A percentile compares a stretch with the other conserved stretches of the same genome.
Conservation (phyloP, 1,140 invertebrate species). For the Panagrolaimus sp. region DNA sequence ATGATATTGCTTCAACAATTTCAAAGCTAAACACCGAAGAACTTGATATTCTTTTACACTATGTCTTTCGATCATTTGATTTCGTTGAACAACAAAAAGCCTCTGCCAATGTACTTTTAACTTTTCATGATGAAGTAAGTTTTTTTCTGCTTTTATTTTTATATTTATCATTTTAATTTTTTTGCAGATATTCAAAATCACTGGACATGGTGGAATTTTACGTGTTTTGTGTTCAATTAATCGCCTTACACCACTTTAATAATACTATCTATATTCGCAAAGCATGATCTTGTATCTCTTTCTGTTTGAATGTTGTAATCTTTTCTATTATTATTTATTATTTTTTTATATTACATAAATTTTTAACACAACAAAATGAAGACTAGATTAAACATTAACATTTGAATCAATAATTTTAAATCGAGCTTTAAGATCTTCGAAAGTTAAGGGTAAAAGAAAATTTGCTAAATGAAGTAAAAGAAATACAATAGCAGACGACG, state of each 20-base stretch:
- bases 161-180: neutral
- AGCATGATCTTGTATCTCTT: slow-evolving; percentile 1
- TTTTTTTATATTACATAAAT: slow-evolving; percentile 9
- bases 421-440: slow-evolving; percentile 1
- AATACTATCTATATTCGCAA: neutral
- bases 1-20: neutral
- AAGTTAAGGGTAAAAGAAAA: slow-evolving; percentile 4
- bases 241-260: slow-evolving; percentile 9
- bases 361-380: too few relatives aligned
- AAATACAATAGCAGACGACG: slow-evolving; percentile 43
- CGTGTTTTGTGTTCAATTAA: neutral
- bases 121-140: too few relatives aligned
- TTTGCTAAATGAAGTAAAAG: slow-evolving; percentile 34
- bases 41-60: neutral
- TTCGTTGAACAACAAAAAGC: neutral
- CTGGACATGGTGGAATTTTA: neutral
- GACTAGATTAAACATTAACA: slow-evolving; percentile 19
- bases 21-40: neutral
- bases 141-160: neutral
- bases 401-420: slow-evolving; percentile 14
- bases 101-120: too few relatives aligned
- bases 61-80: neutral
- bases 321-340: neutral
- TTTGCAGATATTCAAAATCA: slow-evolving; percentile 9
- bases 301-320: slow-evolving; percentile 14